Evolutionary conservation across 2,888 invertebrate genomes (phyloP), one percentile per base, ranked within the genome.

Genomic region (Macroteleia sp.): DNA sequence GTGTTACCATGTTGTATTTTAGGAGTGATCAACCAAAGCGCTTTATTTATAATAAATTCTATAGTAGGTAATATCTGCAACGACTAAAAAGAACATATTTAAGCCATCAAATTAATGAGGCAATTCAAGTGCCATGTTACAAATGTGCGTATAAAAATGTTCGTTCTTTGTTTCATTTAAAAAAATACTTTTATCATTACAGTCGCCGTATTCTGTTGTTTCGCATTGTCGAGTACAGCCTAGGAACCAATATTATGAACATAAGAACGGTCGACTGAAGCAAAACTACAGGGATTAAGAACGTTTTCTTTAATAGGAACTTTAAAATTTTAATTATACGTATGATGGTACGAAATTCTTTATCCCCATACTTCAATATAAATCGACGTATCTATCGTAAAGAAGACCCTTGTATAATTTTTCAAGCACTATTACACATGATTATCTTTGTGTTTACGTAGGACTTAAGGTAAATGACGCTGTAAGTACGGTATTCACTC

Each of bases 381-480:
- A 20, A 61, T 67, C 42, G 57, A 32, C 62, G 17, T n/a, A n/a
- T n/a, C n/a, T n/a, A n/a, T n/a, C n/a, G 50, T 30, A 36, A 30
- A 56, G 36, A 59, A 52, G 19, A 41, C 70, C 36, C 41, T 56
- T 34, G 39, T 8, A 25, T 28, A 48, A 75, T 48, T 61, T 61
- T 34, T 42, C 44, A 42, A 28, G 41, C 56, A 56, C 48, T 56
- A 81, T 66, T 70, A 79, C 57, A 32, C 32, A 28, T 48, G 48
- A 67, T 66, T 71, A 70, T 39, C 16, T 81, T 34, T 16, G 76
- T 82, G 76, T 87, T 93, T 95, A 97, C 93, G 97, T 97, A 88
- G 98, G 98, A 91, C 97, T 98, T 86, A 98, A 95, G 91, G 96
- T 97, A 91, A 98, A 97, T 92, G 97, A 97, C 88, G 97, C 96